Evolutionary conservation across 2,113 vertebrate species (phyloP).

Genomic region (Casuarius casuarius): DNA sequence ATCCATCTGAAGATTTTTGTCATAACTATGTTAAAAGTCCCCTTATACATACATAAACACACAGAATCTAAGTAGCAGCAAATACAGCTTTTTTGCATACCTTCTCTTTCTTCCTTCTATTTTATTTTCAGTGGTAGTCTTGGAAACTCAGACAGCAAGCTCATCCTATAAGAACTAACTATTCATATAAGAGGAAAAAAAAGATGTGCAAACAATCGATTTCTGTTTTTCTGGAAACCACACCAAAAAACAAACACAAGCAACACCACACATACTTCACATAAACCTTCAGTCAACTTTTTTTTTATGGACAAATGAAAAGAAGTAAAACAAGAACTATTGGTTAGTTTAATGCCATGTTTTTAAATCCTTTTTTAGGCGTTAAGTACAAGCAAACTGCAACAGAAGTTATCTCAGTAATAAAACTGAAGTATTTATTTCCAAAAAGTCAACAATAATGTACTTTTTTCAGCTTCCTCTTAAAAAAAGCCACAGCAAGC

Average conservation of each 20-base stretch:
- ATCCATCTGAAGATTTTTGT: not conserved
- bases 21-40: not conserved
- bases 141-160: not conserved
- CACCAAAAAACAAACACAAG: not conserved
- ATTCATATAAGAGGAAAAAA: not conserved
- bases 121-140: not conserved
- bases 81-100: not conserved
- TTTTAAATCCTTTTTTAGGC: not conserved
- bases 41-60: not conserved
- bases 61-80: not conserved
- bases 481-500: not conserved
- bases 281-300: not conserved
- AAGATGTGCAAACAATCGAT: not conserved
- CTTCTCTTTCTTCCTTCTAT: not conserved
- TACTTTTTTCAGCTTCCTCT: not conserved
- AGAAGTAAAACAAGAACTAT: not conserved
- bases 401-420: not conserved
- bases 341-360: not conserved
- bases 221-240: not conserved
- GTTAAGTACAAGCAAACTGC: not conserved
- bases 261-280: not conserved
- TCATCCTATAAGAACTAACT: not conserved
- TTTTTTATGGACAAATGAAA: not conserved
- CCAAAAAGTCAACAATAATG: not conserved
- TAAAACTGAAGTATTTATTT: not conserved